phyloP scores from a whole-genome alignment of 2,113 vertebrate species.

The Grallaria varia region DNA sequence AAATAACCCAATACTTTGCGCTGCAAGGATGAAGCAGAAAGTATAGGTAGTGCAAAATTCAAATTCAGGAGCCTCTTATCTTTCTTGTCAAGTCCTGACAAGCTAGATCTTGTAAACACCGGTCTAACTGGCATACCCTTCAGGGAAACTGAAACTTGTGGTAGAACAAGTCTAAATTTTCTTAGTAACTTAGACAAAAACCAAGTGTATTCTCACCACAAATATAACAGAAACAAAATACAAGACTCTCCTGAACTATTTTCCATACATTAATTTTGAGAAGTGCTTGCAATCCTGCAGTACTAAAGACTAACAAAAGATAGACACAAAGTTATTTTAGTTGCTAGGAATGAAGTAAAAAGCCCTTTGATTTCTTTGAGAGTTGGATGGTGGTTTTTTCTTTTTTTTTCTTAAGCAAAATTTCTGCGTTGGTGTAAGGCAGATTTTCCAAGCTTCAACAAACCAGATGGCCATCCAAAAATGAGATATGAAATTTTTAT shows the following conservation, averaged over 20 bases:
- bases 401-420: slow-evolving; percentile 74
- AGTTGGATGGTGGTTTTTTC: slow-evolving; percentile 19
- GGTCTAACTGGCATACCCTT: background rate
- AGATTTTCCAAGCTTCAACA: slow-evolving; percentile 82
- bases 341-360: slow-evolving; percentile 42
- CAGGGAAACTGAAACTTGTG: background rate
- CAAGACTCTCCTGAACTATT: background rate
- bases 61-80: background rate
- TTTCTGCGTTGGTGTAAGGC: slow-evolving; percentile 83
- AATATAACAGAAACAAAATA: background rate
- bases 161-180: background rate
- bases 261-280: background rate
- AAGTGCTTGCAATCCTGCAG: background rate
- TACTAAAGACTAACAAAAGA: slow-evolving; percentile 17
- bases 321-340: slow-evolving; percentile 42
- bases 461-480: slow-evolving; percentile 85
- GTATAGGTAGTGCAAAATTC: background rate
- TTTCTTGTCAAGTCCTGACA: background rate
- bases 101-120: background rate
- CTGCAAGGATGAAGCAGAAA: background rate
- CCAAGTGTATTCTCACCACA: background rate
- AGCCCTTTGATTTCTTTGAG: slow-evolving; percentile 70
- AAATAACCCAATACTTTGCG: background rate
- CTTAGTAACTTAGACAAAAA: background rate
- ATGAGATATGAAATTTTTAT: slow-evolving; percentile 81